Conservation (phyloP, 2,797 vertebrate species). For the Cuculus canorus region DNA sequence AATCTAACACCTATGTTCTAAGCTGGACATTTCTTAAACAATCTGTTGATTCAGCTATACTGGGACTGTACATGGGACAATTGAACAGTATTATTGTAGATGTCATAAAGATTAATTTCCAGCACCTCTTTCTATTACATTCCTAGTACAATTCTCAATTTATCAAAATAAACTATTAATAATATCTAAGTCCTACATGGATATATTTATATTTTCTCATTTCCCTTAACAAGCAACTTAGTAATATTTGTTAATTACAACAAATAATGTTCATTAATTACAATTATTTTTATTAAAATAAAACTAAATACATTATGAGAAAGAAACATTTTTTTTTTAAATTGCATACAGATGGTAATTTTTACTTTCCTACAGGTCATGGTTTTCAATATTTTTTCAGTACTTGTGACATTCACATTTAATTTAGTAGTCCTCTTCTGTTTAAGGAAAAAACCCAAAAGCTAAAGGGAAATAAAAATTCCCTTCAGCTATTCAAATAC, state of each 20-base stretch:
- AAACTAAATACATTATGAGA: background rate
- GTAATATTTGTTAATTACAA: background rate
- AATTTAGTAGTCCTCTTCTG: background rate
- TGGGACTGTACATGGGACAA: too few relatives aligned
- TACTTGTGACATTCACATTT: background rate
- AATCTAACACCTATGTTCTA: too few relatives aligned
- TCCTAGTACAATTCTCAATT: too few relatives aligned
- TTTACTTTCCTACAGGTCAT: background rate
- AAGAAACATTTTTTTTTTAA: background rate
- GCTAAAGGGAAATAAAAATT: constrained; percentile 10
- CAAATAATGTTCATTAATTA: background rate
- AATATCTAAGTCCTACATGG: too few relatives aligned
- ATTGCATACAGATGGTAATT: background rate
- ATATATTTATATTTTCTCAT: too few relatives aligned
- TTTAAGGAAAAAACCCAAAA: background rate
- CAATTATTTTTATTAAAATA: background rate
- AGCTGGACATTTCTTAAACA: too few relatives aligned
- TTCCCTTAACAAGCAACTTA: background rate
- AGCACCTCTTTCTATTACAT: too few relatives aligned
- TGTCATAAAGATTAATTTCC: too few relatives aligned
- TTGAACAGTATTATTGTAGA: too few relatives aligned
- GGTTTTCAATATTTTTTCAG: background rate
- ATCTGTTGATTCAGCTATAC: too few relatives aligned
- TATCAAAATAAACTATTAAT: too few relatives aligned
- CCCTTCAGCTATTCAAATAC: constrained; percentile 11